Evolutionary conservation across 2,797 vertebrate genomes (phyloP), one percentile per base, ranked within the genome.

Genomic region (Phrynocephalus forsythii): DNA sequence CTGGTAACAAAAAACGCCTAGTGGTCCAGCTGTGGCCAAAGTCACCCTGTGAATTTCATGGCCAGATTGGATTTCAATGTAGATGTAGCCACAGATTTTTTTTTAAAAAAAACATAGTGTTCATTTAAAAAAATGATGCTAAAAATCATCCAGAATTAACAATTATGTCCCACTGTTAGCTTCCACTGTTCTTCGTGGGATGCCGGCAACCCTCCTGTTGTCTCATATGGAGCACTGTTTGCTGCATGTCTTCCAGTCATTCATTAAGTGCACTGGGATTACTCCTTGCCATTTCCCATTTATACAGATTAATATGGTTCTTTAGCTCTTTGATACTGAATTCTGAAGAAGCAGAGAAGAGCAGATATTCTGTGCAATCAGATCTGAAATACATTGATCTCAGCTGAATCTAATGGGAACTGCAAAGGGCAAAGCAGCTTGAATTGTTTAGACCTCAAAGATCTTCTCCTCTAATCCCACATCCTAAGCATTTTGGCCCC

Each of bases 351-450:
- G 38, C 90, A 94, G 78, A 91, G 85, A 91, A 94, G 87, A 91
- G 87, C 89, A 92, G 87, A 76, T 67, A 44, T 28, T 93, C 92
- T 88, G 63, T 82, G 86, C 3, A 84, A 85, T 71, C 6, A 5
- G 71, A 89, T 91, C 38, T 88, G 84, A 92, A 90, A 48, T 60
- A 77, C 38, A 77, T 28, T 91, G 78, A 91, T 20, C 79, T 91
- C 78, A 68, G 63, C 44, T 85, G 89, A 92, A 91, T 72, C 84
- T 90, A 66, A 85, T 86, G 82, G 66, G 67, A 77, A 91, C 72
- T 84, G 71, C 48, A 87, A 91, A 92, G 82, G 52, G 88, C 88
- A 87, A 93, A 93, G 26, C 44, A 90, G 89, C 83, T 94, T 93
- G 86, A 85, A 86, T 33, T 48, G 3, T 84, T 60, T 82, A 91